Evolutionary conservation across 2,888 invertebrate species (phyloP), one percentile per base, ranked within the genome.

Genomic region (Macrophya alboannulata): DNA sequence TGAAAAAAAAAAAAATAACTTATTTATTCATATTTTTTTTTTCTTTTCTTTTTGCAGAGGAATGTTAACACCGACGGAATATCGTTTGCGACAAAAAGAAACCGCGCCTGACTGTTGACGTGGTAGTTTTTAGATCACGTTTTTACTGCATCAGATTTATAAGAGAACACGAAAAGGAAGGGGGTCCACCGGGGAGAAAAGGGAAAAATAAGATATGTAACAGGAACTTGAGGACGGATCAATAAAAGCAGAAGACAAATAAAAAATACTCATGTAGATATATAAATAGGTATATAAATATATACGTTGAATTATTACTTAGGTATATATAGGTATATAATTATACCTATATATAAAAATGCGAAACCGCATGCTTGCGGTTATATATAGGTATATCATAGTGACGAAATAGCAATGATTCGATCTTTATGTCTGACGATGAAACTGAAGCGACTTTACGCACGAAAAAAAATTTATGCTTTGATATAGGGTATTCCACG

Each of bases 1-100:
- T 31, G 1, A 31, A 31, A 31, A 31, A 31, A 31, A 15, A n/a
- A 6, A 21, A n/a, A n/a, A n/a, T n/a, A n/a, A n/a, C n/a, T n/a
- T n/a, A n/a, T n/a, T n/a, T n/a, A n/a, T n/a, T n/a, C n/a, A n/a
- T n/a, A 3, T 25, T 4, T 25, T 4, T 71, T 21, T 74, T 10
- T 45, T 45, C 45, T 10, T 45, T 17, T 37, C 10, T 37, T 81
- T 86, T 93, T 93, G 84, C 92, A 94, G 96, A 88, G 96, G 96
- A 59, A 96, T 96, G 96, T 92, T 96, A 87, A 96, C 96, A 10
- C 96, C 96, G 5, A 96, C 96, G 0, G 96, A 96, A 91, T 96
- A 96, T 90, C 94, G 96, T 88, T 94, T 96, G 89, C 94, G 96
- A 86, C 95, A 95, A 90, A 95, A 94, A 87, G 92, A 93, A 89